A percentile compares a stretch with the other conserved stretches of the same genome.
phyloP scores from a whole-genome alignment of 1,140 invertebrate genomes.

The Drosophila bocki region DNA sequence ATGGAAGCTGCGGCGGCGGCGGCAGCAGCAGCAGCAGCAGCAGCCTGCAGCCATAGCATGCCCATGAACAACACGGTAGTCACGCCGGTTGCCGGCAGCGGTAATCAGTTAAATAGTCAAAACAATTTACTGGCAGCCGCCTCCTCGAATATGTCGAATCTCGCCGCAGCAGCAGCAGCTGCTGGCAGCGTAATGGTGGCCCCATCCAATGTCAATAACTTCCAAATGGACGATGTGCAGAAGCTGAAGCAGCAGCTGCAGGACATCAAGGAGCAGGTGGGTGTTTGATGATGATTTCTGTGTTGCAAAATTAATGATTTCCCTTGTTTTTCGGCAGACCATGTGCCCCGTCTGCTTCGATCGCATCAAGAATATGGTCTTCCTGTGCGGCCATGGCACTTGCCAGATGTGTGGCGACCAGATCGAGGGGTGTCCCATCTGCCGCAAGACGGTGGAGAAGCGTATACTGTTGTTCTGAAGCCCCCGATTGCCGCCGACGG shows the following conservation, averaged over 20 bases:
- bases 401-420: constrained; percentile 99
- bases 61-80: constrained; percentile 84
- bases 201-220: constrained; percentile 82
- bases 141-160: constrained; percentile 53
- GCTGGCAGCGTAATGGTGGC: constrained; percentile 56
- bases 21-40: constrained; percentile 44
- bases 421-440: constrained; percentile 98
- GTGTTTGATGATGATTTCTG: background rate
- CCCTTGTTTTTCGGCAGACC: constrained; percentile 89
- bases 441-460: constrained; percentile 97
- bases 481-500: constrained; percentile 11
- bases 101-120: constrained; percentile 75
- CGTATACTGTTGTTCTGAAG: constrained; percentile 95
- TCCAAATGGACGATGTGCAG: constrained; percentile 91
- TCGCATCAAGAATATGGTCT: constrained; percentile 99
- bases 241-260: constrained; percentile 98
- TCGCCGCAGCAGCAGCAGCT: constrained; percentile 16
- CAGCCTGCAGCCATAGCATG: constrained; percentile 71
- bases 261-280: constrained; percentile 98
- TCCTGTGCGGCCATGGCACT: constrained; percentile 98
- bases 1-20: constrained; percentile 54
- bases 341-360: constrained; percentile 99
- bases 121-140: constrained; percentile 69
- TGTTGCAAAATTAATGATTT: background rate
- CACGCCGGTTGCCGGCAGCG: constrained; percentile 65